Percentiles rank a stretch among this genome's conserved stretches.
These are phyloP conservation scores for Chymomyza costata DNA, from an alignment of 1,140 invertebrate species.

Conservation along the genomic window DNA sequence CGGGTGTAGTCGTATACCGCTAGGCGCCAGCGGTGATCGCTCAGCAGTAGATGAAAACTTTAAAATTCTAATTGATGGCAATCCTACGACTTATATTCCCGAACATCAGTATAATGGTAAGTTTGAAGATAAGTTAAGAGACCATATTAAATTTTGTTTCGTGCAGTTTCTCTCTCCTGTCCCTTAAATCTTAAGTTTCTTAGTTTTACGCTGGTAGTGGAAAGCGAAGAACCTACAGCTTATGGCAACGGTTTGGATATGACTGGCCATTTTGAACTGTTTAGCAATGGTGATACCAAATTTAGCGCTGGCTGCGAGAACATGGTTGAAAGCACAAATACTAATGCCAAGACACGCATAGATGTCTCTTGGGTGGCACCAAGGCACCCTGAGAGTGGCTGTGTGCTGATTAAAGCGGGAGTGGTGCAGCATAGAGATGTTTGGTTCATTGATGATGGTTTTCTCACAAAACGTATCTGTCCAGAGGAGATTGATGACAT, in stretches of 20 bases:
- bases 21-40: conserved; percentile 52
- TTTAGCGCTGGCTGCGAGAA: conserved; percentile 86
- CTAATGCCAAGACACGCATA: conserved; percentile 81
- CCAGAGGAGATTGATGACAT: conserved; percentile 82
- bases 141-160: not conserved
- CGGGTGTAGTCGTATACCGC: conserved; percentile 51
- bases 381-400: conserved; percentile 81
- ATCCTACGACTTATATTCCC: conserved; percentile 81
- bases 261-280: conserved; percentile 79
- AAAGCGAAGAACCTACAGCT: conserved; percentile 74
- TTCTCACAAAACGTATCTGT: conserved; percentile 85
- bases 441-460: conserved; percentile 92
- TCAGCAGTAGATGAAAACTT: conserved; percentile 78
- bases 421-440: conserved; percentile 87
- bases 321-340: conserved; percentile 83
- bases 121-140: not conserved
- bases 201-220: conserved; percentile 82
- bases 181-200: conserved; percentile 79
- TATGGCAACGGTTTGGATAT: conserved; percentile 52
- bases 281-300: conserved; percentile 79
- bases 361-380: conserved; percentile 88
- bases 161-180: conserved; percentile 51
- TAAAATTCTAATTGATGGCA: conserved; percentile 79
- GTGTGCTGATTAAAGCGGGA: conserved; percentile 85
- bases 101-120: conserved; percentile 81